Percentiles rank a stretch among this genome's conserved stretches.
Conservation (phyloP, 1,140 invertebrate species). For the Drosophila oshimai region DNA sequence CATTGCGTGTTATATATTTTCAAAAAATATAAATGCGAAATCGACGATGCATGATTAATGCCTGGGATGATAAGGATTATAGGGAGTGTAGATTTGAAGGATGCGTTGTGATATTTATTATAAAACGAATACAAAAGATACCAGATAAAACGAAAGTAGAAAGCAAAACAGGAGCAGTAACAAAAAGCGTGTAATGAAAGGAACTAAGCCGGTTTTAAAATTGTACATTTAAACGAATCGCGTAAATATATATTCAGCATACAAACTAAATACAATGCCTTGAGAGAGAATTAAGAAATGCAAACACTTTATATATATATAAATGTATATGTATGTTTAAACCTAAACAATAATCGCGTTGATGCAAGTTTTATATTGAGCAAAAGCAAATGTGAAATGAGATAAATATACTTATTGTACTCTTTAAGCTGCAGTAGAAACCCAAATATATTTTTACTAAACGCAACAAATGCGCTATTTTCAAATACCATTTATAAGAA, state of each 20-base stretch:
- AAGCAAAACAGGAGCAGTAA: constrained; percentile 34
- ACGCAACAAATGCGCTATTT: constrained; percentile 74
- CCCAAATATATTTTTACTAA: constrained; percentile 81
- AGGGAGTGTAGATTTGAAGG: constrained; percentile 45
- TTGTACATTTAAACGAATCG: constrained; percentile 71
- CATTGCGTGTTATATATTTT: constrained; percentile 75
- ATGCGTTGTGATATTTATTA: constrained; percentile 82
- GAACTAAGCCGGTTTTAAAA: constrained; percentile 80
- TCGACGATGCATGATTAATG: constrained; percentile 35
- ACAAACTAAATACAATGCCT: constrained; percentile 70
- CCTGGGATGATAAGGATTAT: constrained; percentile 39
- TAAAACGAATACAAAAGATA: constrained; percentile 61
- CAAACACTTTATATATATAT: constrained; percentile 60
- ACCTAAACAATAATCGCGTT: constrained; percentile 46
- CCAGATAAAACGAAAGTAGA: constrained; percentile 35
- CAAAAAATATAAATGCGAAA: constrained; percentile 63
- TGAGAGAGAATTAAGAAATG: constrained; percentile 69
- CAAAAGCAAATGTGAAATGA: constrained; percentile 51
- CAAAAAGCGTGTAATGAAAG: constrained; percentile 66
- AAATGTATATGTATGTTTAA: constrained; percentile 47
- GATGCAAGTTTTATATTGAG: constrained; percentile 44
- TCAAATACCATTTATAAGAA: constrained; percentile 76
- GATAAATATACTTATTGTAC: constrained; percentile 48
- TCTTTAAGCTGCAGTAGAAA: constrained; percentile 68
- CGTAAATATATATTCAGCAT: constrained; percentile 36